Base-by-base conservation (phyloP, 2,888 invertebrate genomes). In the Cephus pulcher region DNA sequence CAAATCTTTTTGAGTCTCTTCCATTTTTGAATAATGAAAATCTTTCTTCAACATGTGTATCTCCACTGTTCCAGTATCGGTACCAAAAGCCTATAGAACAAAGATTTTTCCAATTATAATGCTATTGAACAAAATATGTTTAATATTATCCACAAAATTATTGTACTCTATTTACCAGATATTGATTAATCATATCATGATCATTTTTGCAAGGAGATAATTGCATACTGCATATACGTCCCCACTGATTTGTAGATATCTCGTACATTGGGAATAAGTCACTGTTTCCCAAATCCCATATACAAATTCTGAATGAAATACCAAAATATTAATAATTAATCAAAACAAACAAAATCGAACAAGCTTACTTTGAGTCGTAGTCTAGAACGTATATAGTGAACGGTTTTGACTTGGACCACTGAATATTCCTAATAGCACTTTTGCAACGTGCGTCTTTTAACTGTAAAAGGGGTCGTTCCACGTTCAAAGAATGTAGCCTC, bases 361-460 rank as follows among this genome's bases (percentile, higher is more conserved):
- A 33, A 70, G 73, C 82, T 84, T 86, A 92, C 92, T 90, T 88
- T 32, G 92, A 92, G 75, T 87, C 81, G 34, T 87, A 85, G 85
- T 93, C 93, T 80, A 93, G 89, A 30, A 92, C 90, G 82, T 93
- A 94, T 84, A 94, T 90, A 33, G 92, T 90, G 79, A 93, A 92
- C 0, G 94, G 93, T 85, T 92, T 92, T 23, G 92, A 92, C 76
- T 89, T 91, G 0, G 93, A 94, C 94, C 94, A 94, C 84, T 93
- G 93, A 11, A 94, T 85, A 4, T 88, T 85, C 82, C 91, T 91
- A 56, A 94, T 89, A 15, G 88, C 87, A 9, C 86, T 86, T 12
- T 81, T 87, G 82, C 82, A 85, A 56, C 88, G 86, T 74, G 85
- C 87, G 78, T 89, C 88, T 78, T 91, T 89, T 40, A 91, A 81